Conservation (phyloP, 2,113 vertebrate genomes). For the Microcebus lehilahytsara region DNA sequence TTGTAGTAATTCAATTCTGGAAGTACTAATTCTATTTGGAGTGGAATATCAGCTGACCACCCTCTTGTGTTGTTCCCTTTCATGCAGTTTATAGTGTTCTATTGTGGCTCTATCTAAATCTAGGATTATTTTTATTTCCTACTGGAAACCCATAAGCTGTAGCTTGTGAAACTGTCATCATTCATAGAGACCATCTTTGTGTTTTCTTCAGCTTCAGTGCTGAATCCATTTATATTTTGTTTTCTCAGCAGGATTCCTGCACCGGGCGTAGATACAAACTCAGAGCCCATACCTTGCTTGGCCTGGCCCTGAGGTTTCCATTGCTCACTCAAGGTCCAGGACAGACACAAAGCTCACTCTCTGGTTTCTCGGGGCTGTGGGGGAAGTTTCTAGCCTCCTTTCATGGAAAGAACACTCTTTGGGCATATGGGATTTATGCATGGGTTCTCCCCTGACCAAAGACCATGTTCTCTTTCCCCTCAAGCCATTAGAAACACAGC, state of each 20-base stretch:
- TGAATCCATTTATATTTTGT: constrained; percentile 37
- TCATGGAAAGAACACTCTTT: background rate
- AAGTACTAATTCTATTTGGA: background rate
- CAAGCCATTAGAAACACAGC: background rate
- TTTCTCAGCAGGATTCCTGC: background rate
- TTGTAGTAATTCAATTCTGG: background rate
- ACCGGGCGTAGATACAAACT: background rate
- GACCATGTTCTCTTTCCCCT: background rate
- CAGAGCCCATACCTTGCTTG: background rate
- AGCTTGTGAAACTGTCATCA: background rate
- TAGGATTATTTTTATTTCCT: background rate
- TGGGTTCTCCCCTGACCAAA: background rate
- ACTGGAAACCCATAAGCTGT: background rate
- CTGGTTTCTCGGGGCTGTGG: background rate
- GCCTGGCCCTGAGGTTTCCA: background rate
- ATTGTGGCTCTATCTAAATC: background rate
- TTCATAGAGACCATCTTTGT: background rate
- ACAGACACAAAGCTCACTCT: background rate
- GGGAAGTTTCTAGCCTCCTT: background rate
- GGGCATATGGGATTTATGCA: background rate
- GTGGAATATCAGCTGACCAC: background rate
- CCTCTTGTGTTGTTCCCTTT: background rate
- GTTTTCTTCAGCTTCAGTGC: background rate
- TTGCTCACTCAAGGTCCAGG: background rate
- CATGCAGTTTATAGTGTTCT: background rate